Conservation (phyloP, 2,888 invertebrate species). For the Erynnis tages region DNA sequence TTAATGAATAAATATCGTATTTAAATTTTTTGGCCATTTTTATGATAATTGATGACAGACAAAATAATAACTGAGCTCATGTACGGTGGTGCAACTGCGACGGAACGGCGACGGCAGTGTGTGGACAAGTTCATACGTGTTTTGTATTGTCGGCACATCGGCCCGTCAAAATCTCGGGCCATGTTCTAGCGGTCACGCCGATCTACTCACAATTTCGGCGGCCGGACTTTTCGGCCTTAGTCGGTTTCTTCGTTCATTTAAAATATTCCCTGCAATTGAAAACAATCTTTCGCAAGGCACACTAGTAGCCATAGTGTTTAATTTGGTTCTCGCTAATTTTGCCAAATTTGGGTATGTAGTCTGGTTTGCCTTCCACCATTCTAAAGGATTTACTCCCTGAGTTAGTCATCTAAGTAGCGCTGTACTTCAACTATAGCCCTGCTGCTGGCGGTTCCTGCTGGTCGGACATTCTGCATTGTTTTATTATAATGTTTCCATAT, state of each 20-base stretch:
- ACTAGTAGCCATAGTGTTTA: constrained; percentile 17
- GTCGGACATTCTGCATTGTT: constrained; percentile 5
- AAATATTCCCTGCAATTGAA: constrained; percentile 25
- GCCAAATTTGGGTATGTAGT: constrained; percentile 12
- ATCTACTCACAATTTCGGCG: no score
- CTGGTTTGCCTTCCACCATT: constrained; percentile 10
- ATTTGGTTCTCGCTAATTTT: constrained; percentile 13
- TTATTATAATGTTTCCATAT: constrained; percentile 14
- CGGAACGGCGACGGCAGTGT: no score
- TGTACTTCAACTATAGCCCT: constrained; percentile 9
- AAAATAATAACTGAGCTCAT: no score
- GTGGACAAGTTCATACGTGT: no score
- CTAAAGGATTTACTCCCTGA: constrained; percentile 4
- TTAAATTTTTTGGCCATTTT: no score
- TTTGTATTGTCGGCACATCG: no score
- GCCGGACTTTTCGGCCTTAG: constrained; percentile 18
- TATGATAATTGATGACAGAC: no score
- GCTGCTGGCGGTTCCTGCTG: constrained; percentile 6
- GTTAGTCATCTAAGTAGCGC: constrained; percentile 11
- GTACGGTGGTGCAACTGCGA: no score
- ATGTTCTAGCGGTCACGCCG: no score
- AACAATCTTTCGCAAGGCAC: constrained; percentile 26
- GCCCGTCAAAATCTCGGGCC: no score
- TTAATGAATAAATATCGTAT: no score
- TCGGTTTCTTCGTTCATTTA: constrained; percentile 15